These are phyloP conservation scores for Pseudococcus jackbeardsleyi DNA, from an alignment of 2,888 invertebrate genomes.

Conservation along the genomic window DNA sequence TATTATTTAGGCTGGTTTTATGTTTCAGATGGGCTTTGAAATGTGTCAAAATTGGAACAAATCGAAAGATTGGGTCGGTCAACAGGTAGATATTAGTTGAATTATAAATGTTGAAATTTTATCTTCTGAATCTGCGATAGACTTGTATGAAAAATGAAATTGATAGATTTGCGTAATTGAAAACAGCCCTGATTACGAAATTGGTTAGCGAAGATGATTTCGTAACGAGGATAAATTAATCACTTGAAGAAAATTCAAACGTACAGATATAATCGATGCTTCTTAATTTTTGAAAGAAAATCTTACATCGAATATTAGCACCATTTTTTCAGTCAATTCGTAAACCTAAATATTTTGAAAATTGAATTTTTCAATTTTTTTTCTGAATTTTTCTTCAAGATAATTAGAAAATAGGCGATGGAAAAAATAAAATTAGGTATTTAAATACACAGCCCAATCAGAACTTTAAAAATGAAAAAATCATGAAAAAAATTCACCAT, in stretches of 20 bases:
- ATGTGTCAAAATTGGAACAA: not conserved
- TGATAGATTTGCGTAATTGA: not conserved
- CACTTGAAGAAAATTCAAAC: not conserved
- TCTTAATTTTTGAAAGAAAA: not conserved
- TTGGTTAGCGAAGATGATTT: not conserved
- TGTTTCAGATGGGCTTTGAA: not conserved
- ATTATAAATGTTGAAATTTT: not conserved
- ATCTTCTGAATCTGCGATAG: not conserved
- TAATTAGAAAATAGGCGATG: too few relatives aligned
- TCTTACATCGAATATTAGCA: not conserved
- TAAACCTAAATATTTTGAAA: not conserved
- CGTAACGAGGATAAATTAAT: not conserved
- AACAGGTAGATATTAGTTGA: not conserved
- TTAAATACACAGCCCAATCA: not conserved
- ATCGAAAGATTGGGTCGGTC: not conserved
- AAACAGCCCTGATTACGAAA: not conserved
- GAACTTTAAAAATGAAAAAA: too few relatives aligned
- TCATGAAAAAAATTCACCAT: not conserved
- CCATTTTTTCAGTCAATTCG: too few relatives aligned
- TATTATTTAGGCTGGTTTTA: not conserved
- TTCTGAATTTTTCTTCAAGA: not conserved
- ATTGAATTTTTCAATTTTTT: not conserved
- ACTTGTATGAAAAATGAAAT: not conserved
- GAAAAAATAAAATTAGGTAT: not conserved
- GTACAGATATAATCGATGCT: not conserved